A percentile compares a stretch with the other conserved stretches of the same genome.
phyloP scores from a whole-genome alignment of 2,797 vertebrate species.

The Poecilia gillii region DNA sequence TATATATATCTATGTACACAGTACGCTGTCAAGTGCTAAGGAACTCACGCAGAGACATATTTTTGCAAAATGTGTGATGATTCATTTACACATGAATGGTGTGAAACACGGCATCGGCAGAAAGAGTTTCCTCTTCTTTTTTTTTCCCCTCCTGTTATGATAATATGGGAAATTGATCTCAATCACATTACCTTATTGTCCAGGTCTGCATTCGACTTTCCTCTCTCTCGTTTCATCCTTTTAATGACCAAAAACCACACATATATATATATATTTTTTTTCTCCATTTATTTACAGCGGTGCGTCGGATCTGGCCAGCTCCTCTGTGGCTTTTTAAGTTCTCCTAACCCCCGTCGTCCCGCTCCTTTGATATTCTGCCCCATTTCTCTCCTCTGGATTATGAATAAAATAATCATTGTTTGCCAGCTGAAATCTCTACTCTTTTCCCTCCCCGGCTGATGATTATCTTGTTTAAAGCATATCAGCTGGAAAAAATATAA shows the following conservation, averaged over 20 bases:
- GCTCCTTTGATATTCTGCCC: slow-evolving; percentile 70
- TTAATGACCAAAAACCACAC: slow-evolving; percentile 17
- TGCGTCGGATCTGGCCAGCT: slow-evolving; percentile 19
- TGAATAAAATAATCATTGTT: slow-evolving; percentile 82
- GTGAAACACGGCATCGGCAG: slow-evolving; percentile 38
- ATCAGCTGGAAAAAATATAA: slow-evolving; percentile 82
- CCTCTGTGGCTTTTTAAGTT: slow-evolving; percentile 32
- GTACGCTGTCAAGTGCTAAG: slow-evolving; percentile 32
- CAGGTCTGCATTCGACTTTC: slow-evolving; percentile 24
- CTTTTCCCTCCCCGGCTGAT: slow-evolving; percentile 74
- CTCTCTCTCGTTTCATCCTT: slow-evolving; percentile 34
- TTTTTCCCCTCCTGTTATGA: slow-evolving; percentile 15
- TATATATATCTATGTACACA: background rate
- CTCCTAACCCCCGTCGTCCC: slow-evolving; percentile 41
- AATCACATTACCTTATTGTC: slow-evolving; percentile 35
- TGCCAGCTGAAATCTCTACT: slow-evolving; percentile 80
- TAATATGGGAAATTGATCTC: slow-evolving; percentile 24
- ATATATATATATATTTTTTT: background rate
- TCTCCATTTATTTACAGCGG: slow-evolving; percentile 37
- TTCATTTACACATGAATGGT: slow-evolving; percentile 49
- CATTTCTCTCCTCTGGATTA: slow-evolving; percentile 62
- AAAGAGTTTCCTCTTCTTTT: slow-evolving; percentile 19
- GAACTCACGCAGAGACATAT: slow-evolving; percentile 43
- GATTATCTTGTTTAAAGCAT: slow-evolving; percentile 83
- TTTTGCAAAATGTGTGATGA: slow-evolving; percentile 46